Evolutionary conservation across 2,113 vertebrate species (phyloP).

Genomic region (Campylorhamphus procurvoides): DNA sequence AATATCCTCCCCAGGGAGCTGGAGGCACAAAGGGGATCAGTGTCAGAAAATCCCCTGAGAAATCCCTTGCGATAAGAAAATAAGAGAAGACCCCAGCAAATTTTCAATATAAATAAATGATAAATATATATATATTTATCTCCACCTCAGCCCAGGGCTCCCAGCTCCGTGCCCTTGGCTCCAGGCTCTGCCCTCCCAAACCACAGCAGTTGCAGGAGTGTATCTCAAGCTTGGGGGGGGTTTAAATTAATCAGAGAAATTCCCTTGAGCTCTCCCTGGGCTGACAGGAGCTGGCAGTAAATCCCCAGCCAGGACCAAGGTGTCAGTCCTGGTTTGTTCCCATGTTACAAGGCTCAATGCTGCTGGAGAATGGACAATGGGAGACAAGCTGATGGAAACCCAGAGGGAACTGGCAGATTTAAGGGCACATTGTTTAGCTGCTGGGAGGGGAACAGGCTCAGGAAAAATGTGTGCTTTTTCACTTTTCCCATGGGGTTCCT

Average conservation of each 20-base stretch:
- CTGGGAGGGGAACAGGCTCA: background rate
- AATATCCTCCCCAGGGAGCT: background rate
- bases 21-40: background rate
- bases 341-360: conserved; percentile 55
- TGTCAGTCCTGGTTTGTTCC: conserved; percentile 55
- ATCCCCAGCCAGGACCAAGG: conserved; percentile 29
- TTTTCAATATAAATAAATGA: background rate
- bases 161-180: background rate
- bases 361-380: conserved; percentile 64
- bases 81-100: background rate
- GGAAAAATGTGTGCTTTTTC: background rate
- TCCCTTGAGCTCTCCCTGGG: conserved; percentile 17
- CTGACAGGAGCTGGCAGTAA: conserved; percentile 19
- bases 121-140: background rate
- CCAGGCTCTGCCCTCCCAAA: background rate
- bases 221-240: background rate
- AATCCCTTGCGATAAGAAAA: background rate
- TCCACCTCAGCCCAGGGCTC: background rate
- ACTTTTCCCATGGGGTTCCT: conserved; percentile 8
- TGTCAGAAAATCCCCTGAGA: background rate
- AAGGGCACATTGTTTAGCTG: conserved; percentile 53
- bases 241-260: conserved; percentile 44
- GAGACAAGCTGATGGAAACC: conserved; percentile 55
- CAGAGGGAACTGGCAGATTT: conserved; percentile 52
- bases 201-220: background rate